Evolutionary conservation across 2,113 vertebrate genomes (phyloP), one percentile per base, ranked within the genome.

Genomic region (Tor tambroides): DNA sequence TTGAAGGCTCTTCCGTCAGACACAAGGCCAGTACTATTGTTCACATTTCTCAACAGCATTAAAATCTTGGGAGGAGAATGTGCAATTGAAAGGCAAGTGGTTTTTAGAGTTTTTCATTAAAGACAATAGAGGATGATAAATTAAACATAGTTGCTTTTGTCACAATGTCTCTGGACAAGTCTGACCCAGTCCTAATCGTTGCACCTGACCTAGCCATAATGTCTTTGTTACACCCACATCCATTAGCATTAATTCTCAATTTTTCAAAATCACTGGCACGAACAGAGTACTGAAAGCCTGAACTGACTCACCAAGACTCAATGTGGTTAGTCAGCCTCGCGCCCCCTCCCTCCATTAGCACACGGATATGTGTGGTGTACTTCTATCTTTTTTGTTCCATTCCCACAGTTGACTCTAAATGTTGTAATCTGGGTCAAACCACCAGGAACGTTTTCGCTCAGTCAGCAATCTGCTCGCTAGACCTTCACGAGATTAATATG

Each of bases 11-110:
- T 93, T 91, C 91, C 89, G 85, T 90, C 89, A 88, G 87, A 90
- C 89, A 88, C 69, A 61, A 88, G 90, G 89, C 88, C 90, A 86
- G 78, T 78, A 90, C 91, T 89, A 92, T 95, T 94, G 94, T 94
- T 93, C 90, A 91, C 35, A 67, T 84, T 82, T 87, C 72, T 86
- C 89, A 84, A 91, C 89, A 89, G 85, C 89, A 87, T 86, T 86
- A 87, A 88, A 87, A 90, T 74, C 46, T 89, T 26, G 87, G 88
- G 82, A 89, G 80, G 79, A 76, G 38, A 69, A 75, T 81, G 63
- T 26, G 41, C 88, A 81, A 86, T 90, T 93, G 91, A 90, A 81
- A 78, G 43, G 28, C 75, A 35, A 89, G 75, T 35, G 21, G 30
- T 26, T 86, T 74, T 59, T 49, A 46, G 46, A 2, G 19, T 69